Evolutionary conservation across 53 echinoderm and acorn worm species (phyloP), one percentile per base, ranked within the genome.

Genomic region (Luidia sarsii): DNA sequence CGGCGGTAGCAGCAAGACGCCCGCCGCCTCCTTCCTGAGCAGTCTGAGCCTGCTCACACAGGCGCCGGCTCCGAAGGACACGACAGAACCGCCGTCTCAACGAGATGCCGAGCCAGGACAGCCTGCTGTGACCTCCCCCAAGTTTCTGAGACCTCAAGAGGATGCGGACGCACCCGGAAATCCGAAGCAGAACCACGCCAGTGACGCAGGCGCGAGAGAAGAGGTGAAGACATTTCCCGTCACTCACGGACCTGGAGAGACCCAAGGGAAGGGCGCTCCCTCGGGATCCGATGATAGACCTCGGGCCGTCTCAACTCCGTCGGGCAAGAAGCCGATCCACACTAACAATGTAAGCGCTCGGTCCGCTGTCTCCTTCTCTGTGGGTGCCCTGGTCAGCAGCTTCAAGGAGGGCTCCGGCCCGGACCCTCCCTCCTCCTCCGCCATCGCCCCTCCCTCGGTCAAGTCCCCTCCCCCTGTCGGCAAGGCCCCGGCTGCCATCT

Each of bases 41-140:
- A 89, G 89, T 56, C 65, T 89, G 28, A 89, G 75, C 55, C 72
- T 85, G 65, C 71, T 90, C 28, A 84, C 84, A 2, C 70, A 84
- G 65, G 79, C 43, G 48, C 62, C 64, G 30, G 30, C 80, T 50
- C 33, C 46, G 16, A 80, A 80, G 43, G 87, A 64, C 39, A 30
- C 68, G 3, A 39, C 38, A 53, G 28, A 67, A 54, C 19, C 19
- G 14, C 36, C 63, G n/a, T 15, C 1, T 33, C 34, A 63, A 20
- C 18, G 34, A 13, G 3, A 63, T 29, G 63, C 7, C 35, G 63
- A 7, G 3, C 5, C 23, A 29, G 59, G n/a, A n/a, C n/a, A n/a
- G n/a, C n/a, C n/a, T n/a, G 6, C 41, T 41, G 41, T 41, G 6
- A 6, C 24, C 41, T 25, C 43, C 27, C 67, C 2, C 5, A 31